Conservation (phyloP, 1,140 invertebrate species). For the Glossosoma conforme region DNA sequence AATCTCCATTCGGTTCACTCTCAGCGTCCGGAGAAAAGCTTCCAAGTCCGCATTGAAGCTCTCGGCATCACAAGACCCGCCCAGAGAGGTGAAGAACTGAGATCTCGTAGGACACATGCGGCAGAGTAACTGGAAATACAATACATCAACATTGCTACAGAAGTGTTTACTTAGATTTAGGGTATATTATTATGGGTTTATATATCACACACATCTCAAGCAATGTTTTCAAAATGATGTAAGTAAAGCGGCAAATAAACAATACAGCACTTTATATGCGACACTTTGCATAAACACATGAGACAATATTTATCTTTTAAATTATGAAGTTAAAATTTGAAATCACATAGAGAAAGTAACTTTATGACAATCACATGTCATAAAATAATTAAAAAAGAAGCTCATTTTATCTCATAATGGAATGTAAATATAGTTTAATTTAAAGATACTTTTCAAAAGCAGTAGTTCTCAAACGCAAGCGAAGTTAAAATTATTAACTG, state of each 20-base stretch:
- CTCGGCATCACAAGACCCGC: slow-evolving; percentile 36
- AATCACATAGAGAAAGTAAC: too few relatives aligned
- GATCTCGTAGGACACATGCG: slow-evolving; percentile 41
- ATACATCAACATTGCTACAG: not conserved
- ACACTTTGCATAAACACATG: not conserved
- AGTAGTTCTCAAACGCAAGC: too few relatives aligned
- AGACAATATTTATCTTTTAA: not conserved
- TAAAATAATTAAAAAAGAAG: too few relatives aligned
- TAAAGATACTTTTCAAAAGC: too few relatives aligned
- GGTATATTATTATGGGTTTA: not conserved
- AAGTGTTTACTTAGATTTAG: not conserved
- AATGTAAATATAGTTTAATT: too few relatives aligned
- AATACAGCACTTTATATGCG: not conserved
- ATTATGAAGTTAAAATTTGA: too few relatives aligned
- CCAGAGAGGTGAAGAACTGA: slow-evolving; percentile 40
- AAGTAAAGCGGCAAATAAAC: not conserved
- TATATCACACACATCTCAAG: not conserved
- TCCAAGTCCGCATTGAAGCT: slow-evolving; percentile 37
- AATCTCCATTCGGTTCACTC: slow-evolving; percentile 17
- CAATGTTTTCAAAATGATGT: not conserved
- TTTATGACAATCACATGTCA: too few relatives aligned
- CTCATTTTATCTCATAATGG: too few relatives aligned
- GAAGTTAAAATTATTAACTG: too few relatives aligned
- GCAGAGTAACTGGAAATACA: slow-evolving; percentile 40
- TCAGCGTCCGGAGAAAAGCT: slow-evolving; percentile 8